These are phyloP conservation scores for Tor tambroides DNA, from an alignment of 2,113 vertebrate genomes.

Conservation along the genomic window DNA sequence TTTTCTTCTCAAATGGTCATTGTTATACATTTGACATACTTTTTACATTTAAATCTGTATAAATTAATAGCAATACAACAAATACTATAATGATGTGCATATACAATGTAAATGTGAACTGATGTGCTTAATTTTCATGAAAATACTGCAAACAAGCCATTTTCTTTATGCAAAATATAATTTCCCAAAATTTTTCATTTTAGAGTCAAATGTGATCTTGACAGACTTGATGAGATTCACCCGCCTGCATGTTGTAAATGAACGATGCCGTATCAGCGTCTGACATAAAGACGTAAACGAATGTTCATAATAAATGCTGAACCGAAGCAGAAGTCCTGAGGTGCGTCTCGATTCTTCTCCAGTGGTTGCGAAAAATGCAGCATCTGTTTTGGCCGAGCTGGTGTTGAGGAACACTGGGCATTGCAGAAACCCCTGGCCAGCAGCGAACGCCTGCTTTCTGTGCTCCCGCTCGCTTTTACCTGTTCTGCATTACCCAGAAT, in stretches of 20 bases:
- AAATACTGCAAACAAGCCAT: neutral
- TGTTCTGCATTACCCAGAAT: conserved; percentile 40
- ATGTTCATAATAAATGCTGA: neutral
- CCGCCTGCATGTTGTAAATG: conserved; percentile 10
- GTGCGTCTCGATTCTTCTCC: conserved; percentile 28
- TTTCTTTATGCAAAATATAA: neutral
- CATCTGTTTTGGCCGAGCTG: conserved; percentile 56
- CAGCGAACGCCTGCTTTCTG: no score
- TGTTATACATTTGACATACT: no score
- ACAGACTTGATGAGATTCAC: neutral
- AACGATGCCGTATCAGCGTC: conserved; percentile 27
- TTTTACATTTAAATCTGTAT: no score
- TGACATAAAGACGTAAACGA: conserved; percentile 21
- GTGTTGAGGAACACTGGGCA: conserved; percentile 41
- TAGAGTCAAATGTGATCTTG: neutral
- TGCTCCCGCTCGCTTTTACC: no score
- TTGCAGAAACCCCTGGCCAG: no score
- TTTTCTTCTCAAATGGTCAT: no score
- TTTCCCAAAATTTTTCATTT: neutral
- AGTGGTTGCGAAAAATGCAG: conserved; percentile 54
- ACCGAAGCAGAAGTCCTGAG: conserved; percentile 54
- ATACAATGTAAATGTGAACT: no score
- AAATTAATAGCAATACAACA: no score
- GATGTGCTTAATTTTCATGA: neutral
- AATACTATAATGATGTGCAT: no score